Conservation (phyloP, 2,113 vertebrate genomes). For the Epinephelus moara region DNA sequence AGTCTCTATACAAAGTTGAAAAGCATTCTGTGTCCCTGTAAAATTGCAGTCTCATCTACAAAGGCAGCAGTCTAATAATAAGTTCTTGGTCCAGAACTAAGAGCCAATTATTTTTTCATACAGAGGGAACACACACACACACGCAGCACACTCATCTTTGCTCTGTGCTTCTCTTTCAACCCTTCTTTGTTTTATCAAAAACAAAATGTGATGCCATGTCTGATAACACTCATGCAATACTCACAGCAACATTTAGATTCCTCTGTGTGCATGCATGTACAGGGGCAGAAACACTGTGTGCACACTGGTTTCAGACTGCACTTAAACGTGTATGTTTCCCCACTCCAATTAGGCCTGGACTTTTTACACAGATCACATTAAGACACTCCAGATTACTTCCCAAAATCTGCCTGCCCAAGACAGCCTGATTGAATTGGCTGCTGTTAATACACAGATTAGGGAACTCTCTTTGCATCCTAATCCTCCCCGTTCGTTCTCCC, state of each 20-base stretch:
- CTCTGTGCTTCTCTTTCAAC: constrained; percentile 18
- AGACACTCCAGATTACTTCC: constrained; percentile 61
- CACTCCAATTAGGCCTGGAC: constrained; percentile 61
- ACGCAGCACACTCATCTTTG: neutral
- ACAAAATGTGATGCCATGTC: neutral
- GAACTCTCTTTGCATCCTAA: constrained; percentile 70
- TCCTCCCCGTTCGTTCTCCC: constrained; percentile 60
- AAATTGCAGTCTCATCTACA: constrained; percentile 55
- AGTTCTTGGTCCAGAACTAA: constrained; percentile 54
- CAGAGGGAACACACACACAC: constrained; percentile 18
- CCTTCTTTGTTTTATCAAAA: constrained; percentile 42
- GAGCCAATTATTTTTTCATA: constrained; percentile 57
- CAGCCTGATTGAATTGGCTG: constrained; percentile 72
- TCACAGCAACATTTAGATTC: neutral
- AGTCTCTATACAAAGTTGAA: constrained; percentile 38
- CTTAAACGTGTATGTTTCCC: constrained; percentile 23
- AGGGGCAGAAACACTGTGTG: neutral
- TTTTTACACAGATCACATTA: constrained; percentile 64
- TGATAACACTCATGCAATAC: constrained; percentile 2
- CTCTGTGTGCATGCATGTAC: neutral
- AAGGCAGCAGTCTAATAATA: constrained; percentile 55
- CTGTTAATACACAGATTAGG: constrained; percentile 79
- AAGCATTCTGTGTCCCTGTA: constrained; percentile 23
- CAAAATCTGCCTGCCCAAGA: constrained; percentile 66
- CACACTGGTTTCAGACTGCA: neutral